Base-by-base conservation (phyloP, 2,888 invertebrate genomes). In the Heliconius sara region DNA sequence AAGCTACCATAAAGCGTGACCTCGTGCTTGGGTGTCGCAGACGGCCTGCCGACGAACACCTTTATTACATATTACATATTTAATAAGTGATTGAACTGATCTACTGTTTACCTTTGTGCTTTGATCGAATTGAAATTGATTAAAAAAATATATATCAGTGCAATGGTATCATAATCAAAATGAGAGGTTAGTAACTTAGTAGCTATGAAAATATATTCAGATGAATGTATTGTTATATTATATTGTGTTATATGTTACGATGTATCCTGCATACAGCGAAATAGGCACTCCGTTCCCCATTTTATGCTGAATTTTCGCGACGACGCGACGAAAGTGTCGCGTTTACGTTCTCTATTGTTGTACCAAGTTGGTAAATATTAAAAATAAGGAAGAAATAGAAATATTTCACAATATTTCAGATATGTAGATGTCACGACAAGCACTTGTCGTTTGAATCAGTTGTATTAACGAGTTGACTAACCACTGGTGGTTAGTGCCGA, bases 1-100 rank as follows among this genome's bases (percentile, higher is more conserved):
- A 88, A 85, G 84, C 85, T 87, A 87, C 85, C 86, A 87, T 87
- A 87, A 88, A 89, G 85, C 47, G 82, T 84, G 83, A 87, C 87
- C 88, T 84, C 86, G 91, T 93, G 92, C 89, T 88, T 39, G n/a
- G 12, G 60, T 73, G 60, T 60, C 73, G 57, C n/a, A 60, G 34
- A 57, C 30, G 34, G 30, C 13, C 85, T 88, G 88, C 85, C 87
- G 89, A 75, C 86, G 84, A 78, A 83, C 83, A 80, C 57, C 12
- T 22, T n/a, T 30, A 87, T 76, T 63, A 43, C 75, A 65, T 30
- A 22, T 12, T 27, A 60, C 27, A 34, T 57, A 22, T 43, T 65
- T 65, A 43, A 34, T 27, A 27, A 43, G 75, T 75, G 75, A 75
- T 25, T 27, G 13, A 57, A 6, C 19, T 34, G 16, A 16, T 57